Base-by-base conservation (phyloP, 1,140 invertebrate species). In the Drosophila serrata region DNA sequence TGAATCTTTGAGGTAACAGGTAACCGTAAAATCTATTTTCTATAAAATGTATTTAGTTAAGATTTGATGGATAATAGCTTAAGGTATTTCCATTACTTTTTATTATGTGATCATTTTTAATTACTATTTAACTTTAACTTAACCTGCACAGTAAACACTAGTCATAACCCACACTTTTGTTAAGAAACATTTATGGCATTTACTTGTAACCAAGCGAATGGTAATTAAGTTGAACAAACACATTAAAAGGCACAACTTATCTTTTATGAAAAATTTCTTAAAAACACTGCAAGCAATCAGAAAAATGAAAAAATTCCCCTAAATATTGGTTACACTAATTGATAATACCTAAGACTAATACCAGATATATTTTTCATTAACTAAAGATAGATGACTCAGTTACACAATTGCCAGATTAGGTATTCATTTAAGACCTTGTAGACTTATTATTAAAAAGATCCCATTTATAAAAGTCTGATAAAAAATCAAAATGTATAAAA, bases 171-270 rank as follows among this genome's bases (percentile, higher is more conserved):
- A 13, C 17, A 15, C 4, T 9, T 3, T 22, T 6, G 4, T 17
- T 3, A 35, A 13, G 13, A 19, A 13, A 12, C 19, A 33, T 19
- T 13, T 33, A 3, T 53, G 31, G 49, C 31, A 35, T 35, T 35
- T 35, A 53, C 12, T 22, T 35, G 17, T 35, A 53, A 35, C 17
- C 1, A 35, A 15, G 49, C 17, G 12, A 53, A 22, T 35, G 31
- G 31, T 22, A 53, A 53, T 53, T 35, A 53, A 22, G 17, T 53
- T 53, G 31, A 35, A 35, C 31, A 53, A 53, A 53, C 31, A 53
- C 49, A 22, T 15, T 35, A 35, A 35, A 53, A 35, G 13, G 7
- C 13, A 2, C n/a, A 53, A 35, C 17, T 35, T 22, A 7, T 22
- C 12, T 22, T 35, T 8, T 22, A 35, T 17, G 5, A 9, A 3